Evolutionary conservation across 1,140 invertebrate genomes (phyloP).

Genomic region (Drosophila melanogaster): DNA sequence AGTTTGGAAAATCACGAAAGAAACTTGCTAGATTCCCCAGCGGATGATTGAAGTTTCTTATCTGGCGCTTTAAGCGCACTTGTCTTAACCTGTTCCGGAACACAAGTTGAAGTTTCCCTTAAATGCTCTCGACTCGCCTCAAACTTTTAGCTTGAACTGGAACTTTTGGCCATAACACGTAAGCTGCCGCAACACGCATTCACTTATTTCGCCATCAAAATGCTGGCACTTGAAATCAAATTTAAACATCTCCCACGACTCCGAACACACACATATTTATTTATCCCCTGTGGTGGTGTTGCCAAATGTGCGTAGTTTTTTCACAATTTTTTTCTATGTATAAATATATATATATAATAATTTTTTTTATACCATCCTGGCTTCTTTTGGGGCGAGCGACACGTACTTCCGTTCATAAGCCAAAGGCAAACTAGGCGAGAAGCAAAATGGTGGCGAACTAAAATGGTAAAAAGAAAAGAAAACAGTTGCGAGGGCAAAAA

Average conservation of each 20-base stretch:
- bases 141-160: slow-evolving; percentile 15
- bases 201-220: slow-evolving; percentile 81
- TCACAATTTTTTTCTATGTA: slow-evolving; percentile 13
- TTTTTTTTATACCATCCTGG: slow-evolving; percentile 17
- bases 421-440: slow-evolving; percentile 67
- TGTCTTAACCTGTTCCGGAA: slow-evolving; percentile 22
- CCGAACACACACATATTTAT: slow-evolving; percentile 24
- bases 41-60: slow-evolving; percentile 26
- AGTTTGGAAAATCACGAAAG: slow-evolving; percentile 20
- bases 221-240: slow-evolving; percentile 77
- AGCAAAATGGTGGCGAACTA: slow-evolving; percentile 44
- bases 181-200: slow-evolving; percentile 76
- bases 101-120: slow-evolving; percentile 14
- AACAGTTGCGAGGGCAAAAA: not conserved
- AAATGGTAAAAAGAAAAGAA: slow-evolving; percentile 31
- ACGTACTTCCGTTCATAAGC: slow-evolving; percentile 77
- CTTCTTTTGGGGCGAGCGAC: slow-evolving; percentile 53
- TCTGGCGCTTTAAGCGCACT: slow-evolving; percentile 19
- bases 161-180: slow-evolving; percentile 53
- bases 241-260: slow-evolving; percentile 63
- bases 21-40: slow-evolving; percentile 6
- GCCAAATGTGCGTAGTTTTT: slow-evolving; percentile 60
- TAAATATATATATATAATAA: not conserved
- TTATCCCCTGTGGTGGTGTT: slow-evolving; percentile 47
- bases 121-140: slow-evolving; percentile 15